Evolutionary conservation across 2,888 invertebrate species (phyloP), one percentile per base, ranked within the genome.

Genomic region (Metacarcinus magister): DNA sequence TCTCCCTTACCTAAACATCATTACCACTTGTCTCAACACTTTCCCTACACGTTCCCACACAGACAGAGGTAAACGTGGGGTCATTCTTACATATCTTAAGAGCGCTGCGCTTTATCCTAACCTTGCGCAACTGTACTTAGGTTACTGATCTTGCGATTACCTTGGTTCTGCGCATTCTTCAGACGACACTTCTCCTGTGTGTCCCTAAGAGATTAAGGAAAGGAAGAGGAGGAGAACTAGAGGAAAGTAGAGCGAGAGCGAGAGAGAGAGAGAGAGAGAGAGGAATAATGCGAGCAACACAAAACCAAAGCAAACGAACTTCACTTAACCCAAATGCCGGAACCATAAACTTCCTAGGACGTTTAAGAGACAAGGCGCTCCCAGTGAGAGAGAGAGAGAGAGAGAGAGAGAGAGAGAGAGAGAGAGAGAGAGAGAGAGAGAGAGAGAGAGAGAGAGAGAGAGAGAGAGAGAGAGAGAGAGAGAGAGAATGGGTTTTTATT

Each of bases 401-500:
- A 82, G 82, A 32, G 82, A 67, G 67, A 67, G 67, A 67, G 67
- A 67, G 67, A 67, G 67, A 67, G 67, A 67, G 67, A 67, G 67
- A 67, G 67, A 67, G 67, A 67, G 67, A 67, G 60, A 60, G 60
- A 60, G 60, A 60, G 60, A 60, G 60, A 60, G 60, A 60, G 60
- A 60, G 60, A 60, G 60, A 60, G 60, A 60, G 60, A 60, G 60
- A 16, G 16, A 16, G 67, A 23, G 23, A 23, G 48, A 48, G 48
- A 48, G 48, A 48, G 48, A 48, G 48, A 48, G 48, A 48, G 48
- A 48, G 48, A 48, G 48, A 48, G 48, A 48, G 48, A 48, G 48
- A 48, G 48, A 48, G 48, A 48, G 48, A 48, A 13, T 8, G 48
- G 13, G n/a, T n/a, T n/a, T n/a, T n/a, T 54, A 13, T 54, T 0